Conservation (phyloP, 2,888 invertebrate species). For the Bugulina stolonifera region DNA sequence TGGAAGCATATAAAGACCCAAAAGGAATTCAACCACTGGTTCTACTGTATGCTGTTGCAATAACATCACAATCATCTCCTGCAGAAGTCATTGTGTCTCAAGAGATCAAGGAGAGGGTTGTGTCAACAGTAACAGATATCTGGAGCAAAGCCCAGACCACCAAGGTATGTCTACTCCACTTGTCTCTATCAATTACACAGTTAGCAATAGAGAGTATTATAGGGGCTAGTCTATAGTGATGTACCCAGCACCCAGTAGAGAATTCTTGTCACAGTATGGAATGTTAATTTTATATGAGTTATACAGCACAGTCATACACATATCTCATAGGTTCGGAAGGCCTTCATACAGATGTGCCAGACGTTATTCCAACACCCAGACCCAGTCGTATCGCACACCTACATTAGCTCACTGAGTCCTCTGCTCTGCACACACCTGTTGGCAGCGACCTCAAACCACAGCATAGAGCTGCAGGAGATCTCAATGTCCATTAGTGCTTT, state of each 20-base stretch:
- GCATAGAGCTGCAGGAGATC: constrained; percentile 65
- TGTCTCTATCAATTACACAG: too few relatives aligned
- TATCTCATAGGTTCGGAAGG: constrained; percentile 66
- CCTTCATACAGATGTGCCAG: constrained; percentile 71
- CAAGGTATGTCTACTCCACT: neutral
- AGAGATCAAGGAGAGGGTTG: neutral
- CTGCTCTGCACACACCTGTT: constrained; percentile 70
- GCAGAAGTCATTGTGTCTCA: neutral
- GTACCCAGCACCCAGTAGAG: too few relatives aligned
- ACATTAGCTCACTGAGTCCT: constrained; percentile 75
- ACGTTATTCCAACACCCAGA: constrained; percentile 71
- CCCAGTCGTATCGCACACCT: constrained; percentile 66
- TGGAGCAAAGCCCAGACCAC: neutral
- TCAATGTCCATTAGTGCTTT: constrained; percentile 67
- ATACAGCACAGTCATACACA: too few relatives aligned
- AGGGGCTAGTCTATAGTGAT: too few relatives aligned
- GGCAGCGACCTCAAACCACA: constrained; percentile 60
- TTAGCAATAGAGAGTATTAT: too few relatives aligned
- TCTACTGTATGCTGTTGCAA: constrained; percentile 9
- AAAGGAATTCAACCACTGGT: neutral
- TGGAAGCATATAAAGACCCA: constrained; percentile 66
- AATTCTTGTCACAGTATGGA: too few relatives aligned
- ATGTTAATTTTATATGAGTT: too few relatives aligned
- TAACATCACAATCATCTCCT: constrained; percentile 2
- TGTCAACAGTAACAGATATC: constrained; percentile 1